phyloP scores from a whole-genome alignment of 1,140 invertebrate species.

The Arion vulgaris region DNA sequence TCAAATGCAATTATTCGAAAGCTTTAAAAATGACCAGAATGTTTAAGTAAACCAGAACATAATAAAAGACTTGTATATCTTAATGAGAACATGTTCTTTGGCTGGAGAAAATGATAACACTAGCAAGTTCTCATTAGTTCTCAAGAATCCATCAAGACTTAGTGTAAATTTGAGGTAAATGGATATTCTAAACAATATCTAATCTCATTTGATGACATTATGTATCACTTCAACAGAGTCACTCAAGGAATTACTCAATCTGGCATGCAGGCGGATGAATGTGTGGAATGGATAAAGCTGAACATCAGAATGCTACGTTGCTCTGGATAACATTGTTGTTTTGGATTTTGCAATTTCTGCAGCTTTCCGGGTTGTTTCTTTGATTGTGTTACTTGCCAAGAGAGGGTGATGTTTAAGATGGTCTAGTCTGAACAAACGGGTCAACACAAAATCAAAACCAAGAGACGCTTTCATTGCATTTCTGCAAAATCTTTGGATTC shows the following conservation, averaged over 20 bases:
- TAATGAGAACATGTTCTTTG: not conserved
- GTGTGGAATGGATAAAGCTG: not conserved
- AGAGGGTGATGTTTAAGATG: slow-evolving; percentile 29
- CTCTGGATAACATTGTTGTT: slow-evolving; percentile 27
- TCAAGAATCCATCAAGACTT: no score
- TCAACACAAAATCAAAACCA: slow-evolving; percentile 81
- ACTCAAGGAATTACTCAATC: not conserved
- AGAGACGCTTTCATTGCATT: slow-evolving; percentile 85
- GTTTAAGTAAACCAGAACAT: no score
- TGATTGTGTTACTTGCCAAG: slow-evolving; percentile 44
- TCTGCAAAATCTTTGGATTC: slow-evolving; percentile 88
- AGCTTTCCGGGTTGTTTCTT: slow-evolving; percentile 51
- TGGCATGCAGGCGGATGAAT: not conserved
- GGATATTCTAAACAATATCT: not conserved
- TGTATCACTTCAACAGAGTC: no score
- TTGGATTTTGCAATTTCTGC: slow-evolving; percentile 51
- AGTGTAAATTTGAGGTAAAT: not conserved
- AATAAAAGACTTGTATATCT: not conserved
- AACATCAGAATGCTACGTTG: not conserved
- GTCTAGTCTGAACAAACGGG: slow-evolving; percentile 45
- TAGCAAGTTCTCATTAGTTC: no score
- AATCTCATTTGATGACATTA: no score
- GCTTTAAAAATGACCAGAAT: not conserved
- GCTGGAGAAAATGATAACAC: not conserved
- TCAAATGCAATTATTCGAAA: not conserved